Base-by-base conservation (phyloP, 1,140 invertebrate species). In the Drosophila aff. region DNA sequence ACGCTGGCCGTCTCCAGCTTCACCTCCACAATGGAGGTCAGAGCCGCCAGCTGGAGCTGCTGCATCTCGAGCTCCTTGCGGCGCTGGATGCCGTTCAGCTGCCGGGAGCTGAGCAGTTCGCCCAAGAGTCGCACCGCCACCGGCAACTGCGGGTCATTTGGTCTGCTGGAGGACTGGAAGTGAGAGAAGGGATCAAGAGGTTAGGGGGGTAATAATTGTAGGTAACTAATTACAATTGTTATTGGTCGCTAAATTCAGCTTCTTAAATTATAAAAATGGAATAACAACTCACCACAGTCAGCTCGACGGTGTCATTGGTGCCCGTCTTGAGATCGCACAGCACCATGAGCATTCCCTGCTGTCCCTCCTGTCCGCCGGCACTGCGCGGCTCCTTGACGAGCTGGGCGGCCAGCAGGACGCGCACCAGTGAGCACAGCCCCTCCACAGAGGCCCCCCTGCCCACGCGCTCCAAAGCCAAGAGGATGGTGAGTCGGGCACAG, bases 281-380 rank as follows among this genome's bases (percentile, higher is more conserved):
- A 2, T 13, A 13, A 16, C 0, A 4, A 94, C 95, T 95, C 92
- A 97, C 96, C 94, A 98, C 94, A 16, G 97, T 97, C n/a, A 98
- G 96, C 93, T 98, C 97, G 47, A 98, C 94, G 4, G 96, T 96
- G 83, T 98, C 96, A 81, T 97, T 96, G 55, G 96, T 96, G 23
- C 95, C 95, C 1, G 94, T 94, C 76, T 97, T 96, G 9, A 98
- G 94, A 87, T 97, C 97, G 91, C 97, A 98, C 1, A 97, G 94
- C 9, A 98, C 92, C 18, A 97, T 95, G 6, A 97, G 94, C 38
- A 94, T 92, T 33, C 95, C 95, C 61, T 93, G 91, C 28, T 57
- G 15, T 11, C 9, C 53, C 53, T 85, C 82, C 57, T 66, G 73
- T 1, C 26, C 15, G 15, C 21, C 53, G 18, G 41, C 8, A 13